A percentile compares a stretch with the other conserved stretches of the same genome.
Evolutionary conservation across 2,888 invertebrate species (phyloP).

Genomic region (Mylabris sibirica): DNA sequence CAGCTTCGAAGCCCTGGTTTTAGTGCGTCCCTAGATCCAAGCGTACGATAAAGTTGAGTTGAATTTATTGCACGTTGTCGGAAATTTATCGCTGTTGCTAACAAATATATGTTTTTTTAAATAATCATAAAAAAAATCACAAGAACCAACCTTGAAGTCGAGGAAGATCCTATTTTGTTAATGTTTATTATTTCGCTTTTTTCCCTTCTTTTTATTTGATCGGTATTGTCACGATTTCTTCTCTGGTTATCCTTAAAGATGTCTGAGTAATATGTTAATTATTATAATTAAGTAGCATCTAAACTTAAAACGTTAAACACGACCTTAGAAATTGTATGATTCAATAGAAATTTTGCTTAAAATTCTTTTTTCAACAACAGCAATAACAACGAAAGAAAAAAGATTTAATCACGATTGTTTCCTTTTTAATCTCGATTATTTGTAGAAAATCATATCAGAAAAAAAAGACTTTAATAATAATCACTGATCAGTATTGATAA

Average conservation of each 20-base stretch:
- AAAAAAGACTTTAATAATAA: neutral
- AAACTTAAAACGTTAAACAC: conserved; percentile 11
- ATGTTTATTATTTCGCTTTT: neutral
- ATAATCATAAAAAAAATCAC: neutral
- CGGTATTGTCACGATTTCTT: conserved; percentile 14
- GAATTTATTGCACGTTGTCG: too few relatives aligned
- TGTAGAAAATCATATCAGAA: neutral
- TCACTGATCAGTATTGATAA: neutral
- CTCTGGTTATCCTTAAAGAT: neutral
- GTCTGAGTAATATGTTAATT: conserved; percentile 19
- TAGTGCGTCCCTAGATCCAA: too few relatives aligned
- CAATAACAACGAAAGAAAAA: neutral
- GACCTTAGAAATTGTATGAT: conserved; percentile 14
- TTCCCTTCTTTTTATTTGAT: neutral
- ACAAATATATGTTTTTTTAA: neutral
- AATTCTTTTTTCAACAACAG: neutral
- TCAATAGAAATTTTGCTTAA: conserved; percentile 11
- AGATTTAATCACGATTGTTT: neutral
- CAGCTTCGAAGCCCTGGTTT: too few relatives aligned
- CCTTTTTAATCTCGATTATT: neutral
- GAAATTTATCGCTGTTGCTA: too few relatives aligned
- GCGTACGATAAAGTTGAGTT: too few relatives aligned
- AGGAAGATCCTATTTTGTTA: conserved; percentile 2
- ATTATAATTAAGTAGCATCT: conserved; percentile 15
- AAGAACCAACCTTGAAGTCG: conserved; percentile 1